Percentiles rank a stretch among this genome's conserved stretches.
These are phyloP conservation scores for Synaphobranchus kaupii DNA, from an alignment of 2,797 vertebrate species.

Conservation along the genomic window DNA sequence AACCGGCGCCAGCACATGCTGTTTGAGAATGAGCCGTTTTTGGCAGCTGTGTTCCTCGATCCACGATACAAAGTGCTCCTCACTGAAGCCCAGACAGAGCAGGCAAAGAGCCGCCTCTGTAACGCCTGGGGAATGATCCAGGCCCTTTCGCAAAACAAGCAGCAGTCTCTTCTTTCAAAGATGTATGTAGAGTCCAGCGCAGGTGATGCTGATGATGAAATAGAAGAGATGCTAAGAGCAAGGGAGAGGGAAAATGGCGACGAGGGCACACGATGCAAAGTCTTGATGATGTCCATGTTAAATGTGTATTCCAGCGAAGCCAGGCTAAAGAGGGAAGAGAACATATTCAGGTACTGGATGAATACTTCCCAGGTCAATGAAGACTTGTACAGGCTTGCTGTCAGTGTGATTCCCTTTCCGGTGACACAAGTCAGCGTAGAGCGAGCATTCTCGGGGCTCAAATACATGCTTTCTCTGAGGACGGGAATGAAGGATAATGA, in stretches of 20 bases:
- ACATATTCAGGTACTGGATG: slow-evolving; percentile 33
- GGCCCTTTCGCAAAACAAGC: slow-evolving; percentile 20
- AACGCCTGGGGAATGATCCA: slow-evolving; percentile 33
- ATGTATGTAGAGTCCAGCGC: neutral
- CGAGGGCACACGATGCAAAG: slow-evolving; percentile 27
- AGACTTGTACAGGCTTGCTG: slow-evolving; percentile 29
- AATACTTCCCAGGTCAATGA: slow-evolving; percentile 15
- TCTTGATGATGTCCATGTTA: slow-evolving; percentile 26
- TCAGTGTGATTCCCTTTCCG: slow-evolving; percentile 31
- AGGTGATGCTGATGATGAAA: slow-evolving; percentile 27
- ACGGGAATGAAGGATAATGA: slow-evolving; percentile 4
- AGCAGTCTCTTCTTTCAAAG: neutral
- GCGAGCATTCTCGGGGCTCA: slow-evolving; percentile 29
- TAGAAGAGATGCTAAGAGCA: slow-evolving; percentile 31
- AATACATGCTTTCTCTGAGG: slow-evolving; percentile 30
- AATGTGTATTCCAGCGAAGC: slow-evolving; percentile 25
- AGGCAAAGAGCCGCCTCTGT: slow-evolving; percentile 27
- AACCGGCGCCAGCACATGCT: slow-evolving; percentile 26
- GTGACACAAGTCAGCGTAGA: slow-evolving; percentile 31
- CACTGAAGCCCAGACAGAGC: slow-evolving; percentile 25
- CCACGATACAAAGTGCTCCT: slow-evolving; percentile 31
- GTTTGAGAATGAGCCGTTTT: slow-evolving; percentile 27
- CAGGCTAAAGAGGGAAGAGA: slow-evolving; percentile 29
- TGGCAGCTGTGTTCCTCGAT: slow-evolving; percentile 35
- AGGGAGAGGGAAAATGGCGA: slow-evolving; percentile 26